Percentiles rank a stretch among this genome's conserved stretches.
Conservation (phyloP, 1,140 invertebrate species). For the Ostrea denselamellosa region DNA sequence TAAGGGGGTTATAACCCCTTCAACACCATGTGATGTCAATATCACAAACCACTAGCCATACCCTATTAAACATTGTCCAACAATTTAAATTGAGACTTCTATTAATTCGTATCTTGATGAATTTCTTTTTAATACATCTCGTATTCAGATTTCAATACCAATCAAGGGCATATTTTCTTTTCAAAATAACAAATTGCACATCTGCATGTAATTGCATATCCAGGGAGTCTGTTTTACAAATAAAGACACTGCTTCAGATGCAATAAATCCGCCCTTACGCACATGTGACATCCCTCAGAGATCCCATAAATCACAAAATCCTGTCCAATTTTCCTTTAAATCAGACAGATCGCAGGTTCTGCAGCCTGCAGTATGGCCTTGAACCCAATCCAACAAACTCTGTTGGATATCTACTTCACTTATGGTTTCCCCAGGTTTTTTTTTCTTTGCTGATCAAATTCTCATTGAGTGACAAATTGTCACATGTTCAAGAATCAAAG, state of each 20-base stretch:
- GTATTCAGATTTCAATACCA: background rate
- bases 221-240: conserved; percentile 1
- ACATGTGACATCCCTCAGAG: conserved; percentile 36
- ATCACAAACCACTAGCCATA: background rate
- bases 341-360: background rate
- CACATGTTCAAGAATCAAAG: conserved; percentile 1
- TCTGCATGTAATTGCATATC: conserved; percentile 35
- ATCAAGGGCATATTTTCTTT: background rate
- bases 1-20: background rate
- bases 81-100: background rate
- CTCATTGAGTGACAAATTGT: background rate
- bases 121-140: conserved; percentile 1
- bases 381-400: background rate
- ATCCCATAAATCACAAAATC: background rate
- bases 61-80: conserved; percentile 10
- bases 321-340: background rate
- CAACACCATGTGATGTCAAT: conserved; percentile 1
- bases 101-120: background rate
- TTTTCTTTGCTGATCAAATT: background rate
- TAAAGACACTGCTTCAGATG: conserved; percentile 23
- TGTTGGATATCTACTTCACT: background rate
- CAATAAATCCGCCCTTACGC: conserved; percentile 30
- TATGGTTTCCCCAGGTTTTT: background rate
- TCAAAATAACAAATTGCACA: conserved; percentile 8
- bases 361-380: background rate